A percentile compares a stretch with the other conserved stretches of the same genome.
Conservation (phyloP, 2,797 vertebrate genomes). For the Lepus townsendii region DNA sequence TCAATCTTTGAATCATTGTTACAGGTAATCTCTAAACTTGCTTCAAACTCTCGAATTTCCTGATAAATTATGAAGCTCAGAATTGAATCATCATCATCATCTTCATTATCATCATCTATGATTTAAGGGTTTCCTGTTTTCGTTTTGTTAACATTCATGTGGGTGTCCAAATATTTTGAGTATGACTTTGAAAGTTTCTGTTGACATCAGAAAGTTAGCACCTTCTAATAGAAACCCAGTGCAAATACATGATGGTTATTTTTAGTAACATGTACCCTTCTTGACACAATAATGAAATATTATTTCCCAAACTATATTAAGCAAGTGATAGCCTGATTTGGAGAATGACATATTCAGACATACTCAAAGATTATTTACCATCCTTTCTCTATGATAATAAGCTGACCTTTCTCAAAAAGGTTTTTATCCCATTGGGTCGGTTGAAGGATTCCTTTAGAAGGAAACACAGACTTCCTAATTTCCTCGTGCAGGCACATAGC, state of each 20-base stretch:
- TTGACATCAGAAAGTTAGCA: neutral
- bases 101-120: constrained; percentile 12
- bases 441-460: constrained; percentile 20
- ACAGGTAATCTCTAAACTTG: neutral
- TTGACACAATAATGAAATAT: neutral
- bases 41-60: constrained; percentile 38
- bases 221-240: neutral
- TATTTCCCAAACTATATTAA: neutral
- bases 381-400: constrained; percentile 7
- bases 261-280: neutral
- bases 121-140: neutral
- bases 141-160: neutral
- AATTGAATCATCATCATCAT: neutral
- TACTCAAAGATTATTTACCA: neutral
- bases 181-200: constrained; percentile 23
- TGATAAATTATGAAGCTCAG: neutral
- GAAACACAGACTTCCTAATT: constrained; percentile 49
- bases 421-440: neutral
- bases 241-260: neutral
- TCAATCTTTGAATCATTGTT: neutral
- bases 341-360: neutral
- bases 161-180: neutral
- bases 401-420: constrained; percentile 12
- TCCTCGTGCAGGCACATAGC: constrained; percentile 21
- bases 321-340: constrained; percentile 24